Evolutionary conservation across 92 coral and sea anemone species (phyloP).

Genomic region (Phenganax marumi): DNA sequence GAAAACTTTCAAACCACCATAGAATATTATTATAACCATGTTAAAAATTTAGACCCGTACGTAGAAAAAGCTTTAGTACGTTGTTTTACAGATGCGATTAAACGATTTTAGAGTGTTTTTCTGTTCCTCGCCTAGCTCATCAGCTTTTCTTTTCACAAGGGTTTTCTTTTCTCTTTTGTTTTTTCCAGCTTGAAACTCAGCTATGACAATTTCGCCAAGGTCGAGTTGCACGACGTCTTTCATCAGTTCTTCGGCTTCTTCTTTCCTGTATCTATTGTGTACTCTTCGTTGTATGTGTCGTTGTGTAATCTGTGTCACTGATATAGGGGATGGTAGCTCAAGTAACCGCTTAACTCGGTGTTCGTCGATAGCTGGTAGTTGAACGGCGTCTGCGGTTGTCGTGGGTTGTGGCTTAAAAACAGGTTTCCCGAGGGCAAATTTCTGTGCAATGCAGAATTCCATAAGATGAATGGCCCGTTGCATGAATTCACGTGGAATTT

Average conservation of each 20-base stretch:
- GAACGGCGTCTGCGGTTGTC: neutral
- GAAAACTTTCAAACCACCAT: too few relatives aligned
- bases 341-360: conserved; percentile 52
- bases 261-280: conserved; percentile 61
- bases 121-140: conserved; percentile 25
- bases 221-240: conserved; percentile 25
- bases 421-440: conserved; percentile 52
- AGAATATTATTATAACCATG: too few relatives aligned
- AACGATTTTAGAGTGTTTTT: neutral
- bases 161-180: conserved; percentile 24
- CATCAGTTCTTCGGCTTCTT: conserved; percentile 65
- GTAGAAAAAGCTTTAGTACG: too few relatives aligned
- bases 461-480: conserved; percentile 45
- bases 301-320: conserved; percentile 56
- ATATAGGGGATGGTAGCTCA: conserved; percentile 58
- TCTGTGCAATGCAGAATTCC: conserved; percentile 63
- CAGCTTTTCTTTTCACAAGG: conserved; percentile 17
- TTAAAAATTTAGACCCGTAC: too few relatives aligned
- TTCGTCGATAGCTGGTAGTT: conserved; percentile 22
- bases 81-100: too few relatives aligned
- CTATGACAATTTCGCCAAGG: conserved; percentile 31
- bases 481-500: conserved; percentile 52
- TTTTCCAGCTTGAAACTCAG: conserved; percentile 33
- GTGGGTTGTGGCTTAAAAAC: neutral
- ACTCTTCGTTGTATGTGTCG: conserved; percentile 62